A percentile compares a stretch with the other conserved stretches of the same genome.
phyloP scores from a whole-genome alignment of 2,113 vertebrate species.

The Myocastor coypus region DNA sequence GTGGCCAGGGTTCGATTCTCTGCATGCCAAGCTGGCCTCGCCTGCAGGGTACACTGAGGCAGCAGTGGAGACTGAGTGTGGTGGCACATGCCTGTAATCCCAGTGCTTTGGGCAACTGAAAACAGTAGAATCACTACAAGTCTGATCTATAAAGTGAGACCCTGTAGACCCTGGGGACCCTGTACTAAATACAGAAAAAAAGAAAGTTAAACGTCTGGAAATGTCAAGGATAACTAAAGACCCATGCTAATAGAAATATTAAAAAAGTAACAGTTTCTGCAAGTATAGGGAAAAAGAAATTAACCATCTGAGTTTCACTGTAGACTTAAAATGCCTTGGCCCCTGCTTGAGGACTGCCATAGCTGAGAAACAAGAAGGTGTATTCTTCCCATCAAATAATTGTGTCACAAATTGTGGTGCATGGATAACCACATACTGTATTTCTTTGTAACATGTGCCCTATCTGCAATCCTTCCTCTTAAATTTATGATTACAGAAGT shows the following conservation, averaged over 20 bases:
- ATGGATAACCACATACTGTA: background rate
- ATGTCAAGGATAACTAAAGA: background rate
- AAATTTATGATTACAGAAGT: background rate
- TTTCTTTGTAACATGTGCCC: background rate
- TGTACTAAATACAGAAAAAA: no score
- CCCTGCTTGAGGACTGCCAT: background rate
- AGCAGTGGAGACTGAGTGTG: no score
- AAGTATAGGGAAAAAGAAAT: background rate
- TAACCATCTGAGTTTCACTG: background rate
- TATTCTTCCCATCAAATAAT: background rate
- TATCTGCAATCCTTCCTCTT: background rate
- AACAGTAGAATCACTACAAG: no score
- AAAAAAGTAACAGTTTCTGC: background rate
- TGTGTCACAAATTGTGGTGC: background rate
- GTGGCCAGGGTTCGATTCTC: no score
- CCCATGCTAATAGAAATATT: background rate
- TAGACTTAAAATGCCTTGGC: background rate
- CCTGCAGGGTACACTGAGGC: no score
- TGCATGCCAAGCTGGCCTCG: no score
- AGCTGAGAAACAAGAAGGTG: background rate
- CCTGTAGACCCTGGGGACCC: no score
- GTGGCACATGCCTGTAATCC: no score
- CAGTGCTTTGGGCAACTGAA: no score
- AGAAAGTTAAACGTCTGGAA: conserved; percentile 33
- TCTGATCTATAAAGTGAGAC: no score